Percentiles rank a stretch among this genome's conserved stretches.
Evolutionary conservation across 2,113 vertebrate species (phyloP).

Genomic region (Illadopsis cleaveri): DNA sequence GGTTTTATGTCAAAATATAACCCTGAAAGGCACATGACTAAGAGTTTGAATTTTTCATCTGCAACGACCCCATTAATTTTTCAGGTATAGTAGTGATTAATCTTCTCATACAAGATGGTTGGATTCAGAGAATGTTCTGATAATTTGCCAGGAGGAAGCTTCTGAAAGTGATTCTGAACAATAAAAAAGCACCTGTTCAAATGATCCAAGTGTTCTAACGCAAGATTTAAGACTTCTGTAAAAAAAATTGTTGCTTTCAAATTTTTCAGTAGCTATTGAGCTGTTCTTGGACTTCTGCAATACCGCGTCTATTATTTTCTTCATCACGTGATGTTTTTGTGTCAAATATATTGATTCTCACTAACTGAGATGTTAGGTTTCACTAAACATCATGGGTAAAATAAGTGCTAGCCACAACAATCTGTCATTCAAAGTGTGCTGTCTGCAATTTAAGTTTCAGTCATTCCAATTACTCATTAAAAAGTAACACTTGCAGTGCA

Average conservation of each 20-base stretch:
- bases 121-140: background rate
- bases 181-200: background rate
- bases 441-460: background rate
- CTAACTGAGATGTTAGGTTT: background rate
- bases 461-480: background rate
- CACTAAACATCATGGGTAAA: background rate
- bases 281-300: background rate
- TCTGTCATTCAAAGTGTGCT: background rate
- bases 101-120: background rate
- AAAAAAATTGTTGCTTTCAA: background rate
- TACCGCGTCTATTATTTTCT: background rate
- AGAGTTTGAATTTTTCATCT: conserved; percentile 93
- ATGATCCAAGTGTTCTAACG: background rate
- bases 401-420: conserved; percentile 19
- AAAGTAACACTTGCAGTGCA: background rate
- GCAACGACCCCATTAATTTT: conserved; percentile 95
- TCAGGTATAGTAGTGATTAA: conserved; percentile 79
- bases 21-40: conserved; percentile 84
- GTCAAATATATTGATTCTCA: background rate
- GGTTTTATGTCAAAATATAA: conserved; percentile 91
- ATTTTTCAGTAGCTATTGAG: background rate
- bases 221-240: background rate
- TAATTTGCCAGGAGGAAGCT: background rate
- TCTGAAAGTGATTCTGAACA: background rate
- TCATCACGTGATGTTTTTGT: background rate